Percentiles rank a stretch among this genome's conserved stretches.
phyloP scores from a whole-genome alignment of 2,797 vertebrate species.

The Falco columbarius region DNA sequence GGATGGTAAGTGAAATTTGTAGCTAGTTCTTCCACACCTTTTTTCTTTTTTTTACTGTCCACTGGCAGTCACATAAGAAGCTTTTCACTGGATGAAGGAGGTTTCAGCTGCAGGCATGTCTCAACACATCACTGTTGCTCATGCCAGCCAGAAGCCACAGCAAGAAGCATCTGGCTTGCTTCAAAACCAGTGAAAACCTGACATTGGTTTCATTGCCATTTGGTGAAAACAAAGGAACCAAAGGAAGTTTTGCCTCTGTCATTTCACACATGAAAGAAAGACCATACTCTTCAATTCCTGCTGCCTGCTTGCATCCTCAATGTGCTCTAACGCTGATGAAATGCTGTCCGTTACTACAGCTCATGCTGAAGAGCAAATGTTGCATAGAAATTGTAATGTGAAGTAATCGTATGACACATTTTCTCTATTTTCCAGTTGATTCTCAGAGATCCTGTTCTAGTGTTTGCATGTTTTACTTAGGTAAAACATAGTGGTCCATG shows the following conservation, averaged over 20 bases:
- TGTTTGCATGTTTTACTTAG: background rate
- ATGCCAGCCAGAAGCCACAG: background rate
- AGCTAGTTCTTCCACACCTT: background rate
- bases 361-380: background rate
- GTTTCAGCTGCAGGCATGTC: background rate
- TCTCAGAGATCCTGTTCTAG: background rate
- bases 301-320: background rate
- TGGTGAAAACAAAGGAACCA: background rate
- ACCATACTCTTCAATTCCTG: background rate
- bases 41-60: background rate
- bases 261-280: background rate
- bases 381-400: background rate
- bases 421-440: background rate
- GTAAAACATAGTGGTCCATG: background rate
- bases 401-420: background rate
- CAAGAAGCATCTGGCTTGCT: background rate
- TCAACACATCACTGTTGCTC: background rate
- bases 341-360: background rate
- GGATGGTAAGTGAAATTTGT: background rate
- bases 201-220: background rate
- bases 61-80: background rate
- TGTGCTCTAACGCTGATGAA: background rate
- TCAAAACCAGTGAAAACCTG: background rate
- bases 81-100: background rate
- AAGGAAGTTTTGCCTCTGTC: background rate